Evolutionary conservation across 1,140 invertebrate genomes (phyloP), one percentile per base, ranked within the genome.

Genomic region (Drosophila guanche): DNA sequence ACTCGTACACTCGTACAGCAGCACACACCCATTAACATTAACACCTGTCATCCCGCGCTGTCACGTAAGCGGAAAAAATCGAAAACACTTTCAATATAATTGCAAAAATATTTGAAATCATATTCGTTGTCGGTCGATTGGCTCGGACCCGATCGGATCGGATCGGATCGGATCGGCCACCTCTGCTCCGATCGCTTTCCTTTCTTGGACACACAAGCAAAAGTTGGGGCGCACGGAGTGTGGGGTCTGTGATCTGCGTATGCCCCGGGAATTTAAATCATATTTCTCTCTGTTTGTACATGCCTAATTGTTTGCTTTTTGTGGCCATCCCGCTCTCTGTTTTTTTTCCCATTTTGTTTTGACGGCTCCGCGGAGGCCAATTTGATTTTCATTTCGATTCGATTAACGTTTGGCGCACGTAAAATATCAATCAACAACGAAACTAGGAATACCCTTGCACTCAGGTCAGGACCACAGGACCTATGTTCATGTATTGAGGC

Each of bases 341-440:
- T 63, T 69, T 43, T 54, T 53, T 67, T 62, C 47, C 37, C 51
- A 63, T 79, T 61, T 75, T 20, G 55, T 52, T 52, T 65, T 54
- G 58, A 46, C 51, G 23, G 50, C 59, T 27, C 50, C 50, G 27
- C 16, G 57, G 57, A 50, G 47, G 43, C 42, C 63, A 70, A 79
- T 79, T 78, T 72, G 74, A 81, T 83, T 78, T 83, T 60, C 79
- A 83, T 74, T 83, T 83, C 65, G 57, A 71, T 78, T 68, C 54
- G 77, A 76, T 80, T 58, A 65, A 56, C 68, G 60, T 70, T 66
- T 20, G 42, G 27, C 51, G 23, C 6, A 37, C 33, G 33, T 37
- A 37, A 37, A 12, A 37, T 3, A 47, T 16, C 16, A 20, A 48
- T 55, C 4, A 8, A 33, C 22, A 12, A 16, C 63, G 42, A 41